Percentiles rank a stretch among this genome's conserved stretches.
These are phyloP conservation scores for Dynastes maya DNA, from an alignment of 2,888 invertebrate genomes.

Conservation along the genomic window DNA sequence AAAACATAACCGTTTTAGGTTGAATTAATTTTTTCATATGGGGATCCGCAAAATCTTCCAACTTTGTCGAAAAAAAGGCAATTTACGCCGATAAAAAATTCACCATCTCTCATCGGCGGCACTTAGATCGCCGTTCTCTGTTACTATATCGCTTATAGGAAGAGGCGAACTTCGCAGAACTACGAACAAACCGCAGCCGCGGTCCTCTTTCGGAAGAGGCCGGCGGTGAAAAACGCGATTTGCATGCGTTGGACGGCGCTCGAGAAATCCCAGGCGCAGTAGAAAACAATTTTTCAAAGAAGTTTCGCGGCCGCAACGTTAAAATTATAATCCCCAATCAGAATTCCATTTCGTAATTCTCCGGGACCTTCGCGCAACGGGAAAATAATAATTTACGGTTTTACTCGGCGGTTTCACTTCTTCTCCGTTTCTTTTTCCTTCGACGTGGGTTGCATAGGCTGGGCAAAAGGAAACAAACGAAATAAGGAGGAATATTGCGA, in stretches of 20 bases:
- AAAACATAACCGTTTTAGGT: not conserved
- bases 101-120: not conserved
- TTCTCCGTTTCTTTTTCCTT: not conserved
- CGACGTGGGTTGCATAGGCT: not conserved
- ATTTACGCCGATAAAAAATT: conserved; percentile 34
- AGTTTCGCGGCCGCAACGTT: conserved; percentile 31
- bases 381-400: conserved; percentile 37
- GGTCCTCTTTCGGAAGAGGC: not conserved
- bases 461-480: not conserved
- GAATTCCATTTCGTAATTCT: conserved; percentile 39
- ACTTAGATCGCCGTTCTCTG: conserved; percentile 14
- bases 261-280: conserved; percentile 30
- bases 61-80: not conserved
- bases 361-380: not conserved
- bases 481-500: not conserved
- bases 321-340: conserved; percentile 46
- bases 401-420: not conserved
- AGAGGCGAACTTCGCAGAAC: not conserved
- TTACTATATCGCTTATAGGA: conserved; percentile 17
- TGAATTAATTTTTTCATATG: not conserved
- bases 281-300: conserved; percentile 46
- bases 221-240: conserved; percentile 3
- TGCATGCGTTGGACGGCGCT: conserved; percentile 32
- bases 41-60: conserved; percentile 11
- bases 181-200: not conserved